These are phyloP conservation scores for Halichondria panicea DNA, from an alignment of 37 sponge, comb jelly and placozoan genomes.

Conservation along the genomic window DNA sequence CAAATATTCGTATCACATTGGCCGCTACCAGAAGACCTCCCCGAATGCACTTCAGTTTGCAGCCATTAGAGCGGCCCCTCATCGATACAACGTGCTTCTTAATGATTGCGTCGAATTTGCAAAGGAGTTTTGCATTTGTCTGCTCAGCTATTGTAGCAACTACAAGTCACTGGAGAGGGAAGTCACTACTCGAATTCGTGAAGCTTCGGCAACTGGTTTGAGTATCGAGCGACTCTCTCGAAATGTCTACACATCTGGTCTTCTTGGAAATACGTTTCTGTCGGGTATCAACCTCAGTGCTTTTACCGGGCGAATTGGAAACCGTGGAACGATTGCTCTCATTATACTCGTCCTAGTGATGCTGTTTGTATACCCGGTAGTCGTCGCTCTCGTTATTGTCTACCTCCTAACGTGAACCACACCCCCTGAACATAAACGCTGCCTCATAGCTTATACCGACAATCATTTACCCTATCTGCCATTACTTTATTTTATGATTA, in stretches of 20 bases:
- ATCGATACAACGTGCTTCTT: constrained; percentile 56
- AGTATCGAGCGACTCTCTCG: constrained; percentile 40
- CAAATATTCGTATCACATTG: constrained; percentile 45
- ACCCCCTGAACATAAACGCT: no score
- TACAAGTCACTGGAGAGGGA: constrained; percentile 10
- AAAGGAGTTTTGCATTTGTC: constrained; percentile 55
- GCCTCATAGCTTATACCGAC: no score
- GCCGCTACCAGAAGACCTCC: constrained; percentile 14
- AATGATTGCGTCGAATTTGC: constrained; percentile 67
- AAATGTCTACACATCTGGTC: constrained; percentile 8
- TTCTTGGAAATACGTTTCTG: constrained; percentile 27
- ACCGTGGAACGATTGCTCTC: background rate
- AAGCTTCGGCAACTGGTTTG: constrained; percentile 41
- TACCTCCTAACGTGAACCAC: no score
- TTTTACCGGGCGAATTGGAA: background rate
- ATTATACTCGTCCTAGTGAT: constrained; percentile 1
- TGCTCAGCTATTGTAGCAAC: constrained; percentile 37
- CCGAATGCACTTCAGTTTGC: constrained; percentile 52
- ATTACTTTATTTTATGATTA: no score
- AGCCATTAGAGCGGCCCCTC: constrained; percentile 57
- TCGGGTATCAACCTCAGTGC: constrained; percentile 20
- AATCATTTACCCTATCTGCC: no score
- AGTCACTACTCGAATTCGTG: background rate
- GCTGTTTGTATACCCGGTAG: constrained; percentile 12
- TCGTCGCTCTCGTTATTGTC: constrained; percentile 2